A percentile compares a stretch with the other conserved stretches of the same genome.
These are phyloP conservation scores for Chelon labrosus DNA, from an alignment of 2,797 vertebrate species.

Conservation along the genomic window DNA sequence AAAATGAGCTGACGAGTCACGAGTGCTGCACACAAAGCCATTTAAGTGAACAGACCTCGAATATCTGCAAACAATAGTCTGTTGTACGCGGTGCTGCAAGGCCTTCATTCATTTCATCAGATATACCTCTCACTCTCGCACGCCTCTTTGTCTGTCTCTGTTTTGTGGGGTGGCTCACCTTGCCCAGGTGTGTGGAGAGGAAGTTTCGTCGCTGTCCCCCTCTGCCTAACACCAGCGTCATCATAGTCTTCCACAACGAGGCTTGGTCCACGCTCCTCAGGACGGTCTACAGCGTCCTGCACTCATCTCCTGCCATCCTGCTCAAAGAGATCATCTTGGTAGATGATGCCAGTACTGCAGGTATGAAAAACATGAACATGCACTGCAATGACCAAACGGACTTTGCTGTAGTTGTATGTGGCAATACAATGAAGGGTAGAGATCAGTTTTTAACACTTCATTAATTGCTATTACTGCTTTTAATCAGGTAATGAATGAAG, in stretches of 20 bases:
- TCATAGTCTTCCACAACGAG: constrained; percentile 97
- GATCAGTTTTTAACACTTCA: not conserved
- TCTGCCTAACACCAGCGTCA: constrained; percentile 91
- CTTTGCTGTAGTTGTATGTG: not conserved
- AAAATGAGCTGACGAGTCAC: not conserved
- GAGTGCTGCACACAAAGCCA: constrained; percentile 11
- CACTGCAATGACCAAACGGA: not conserved
- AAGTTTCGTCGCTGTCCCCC: constrained; percentile 91
- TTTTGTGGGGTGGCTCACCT: not conserved
- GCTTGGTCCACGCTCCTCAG: constrained; percentile 95
- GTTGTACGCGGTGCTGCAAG: not conserved
- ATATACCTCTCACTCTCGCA: not conserved
- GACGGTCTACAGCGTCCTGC: constrained; percentile 93
- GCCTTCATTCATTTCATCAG: constrained; percentile 19
- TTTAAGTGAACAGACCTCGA: constrained; percentile 6
- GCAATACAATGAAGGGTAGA: not conserved
- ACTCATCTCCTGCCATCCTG: constrained; percentile 88
- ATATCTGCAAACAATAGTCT: constrained; percentile 30
- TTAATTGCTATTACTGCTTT: not conserved
- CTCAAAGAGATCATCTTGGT: constrained; percentile 94
- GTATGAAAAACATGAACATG: constrained; percentile 66
- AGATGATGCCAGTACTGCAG: constrained; percentile 93
- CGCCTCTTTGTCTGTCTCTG: constrained; percentile 8
- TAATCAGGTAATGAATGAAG: no score
- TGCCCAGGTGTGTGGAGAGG: constrained; percentile 90